Evolutionary conservation across 2,113 vertebrate species (phyloP).

Genomic region (Paedocypris sp.): DNA sequence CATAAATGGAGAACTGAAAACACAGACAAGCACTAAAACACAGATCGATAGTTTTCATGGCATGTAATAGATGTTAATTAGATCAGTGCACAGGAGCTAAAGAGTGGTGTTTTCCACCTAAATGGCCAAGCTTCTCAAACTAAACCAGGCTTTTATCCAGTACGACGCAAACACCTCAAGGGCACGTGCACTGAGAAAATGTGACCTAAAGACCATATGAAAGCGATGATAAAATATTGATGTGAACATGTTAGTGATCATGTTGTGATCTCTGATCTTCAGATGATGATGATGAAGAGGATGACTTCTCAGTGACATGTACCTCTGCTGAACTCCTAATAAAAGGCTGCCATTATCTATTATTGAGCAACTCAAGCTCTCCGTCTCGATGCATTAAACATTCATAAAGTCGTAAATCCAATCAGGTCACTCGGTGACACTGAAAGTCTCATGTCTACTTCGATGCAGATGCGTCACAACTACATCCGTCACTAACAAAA

Average conservation of each 20-base stretch:
- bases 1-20: neutral
- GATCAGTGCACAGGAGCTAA: conserved; percentile 4
- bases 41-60: conserved; percentile 12
- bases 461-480: too few relatives aligned
- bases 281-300: neutral
- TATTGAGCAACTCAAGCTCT: conserved; percentile 12
- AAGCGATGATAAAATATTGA: conserved; percentile 22
- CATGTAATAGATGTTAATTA: conserved; percentile 13
- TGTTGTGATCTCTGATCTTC: too few relatives aligned
- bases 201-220: conserved; percentile 9
- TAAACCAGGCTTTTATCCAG: neutral
- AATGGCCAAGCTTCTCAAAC: neutral
- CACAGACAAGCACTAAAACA: neutral
- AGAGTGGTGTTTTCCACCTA: conserved; percentile 2
- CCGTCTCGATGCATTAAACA: conserved; percentile 33
- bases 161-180: neutral
- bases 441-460: too few relatives aligned
- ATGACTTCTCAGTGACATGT: neutral
- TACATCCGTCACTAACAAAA: neutral
- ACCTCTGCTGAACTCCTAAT: neutral
- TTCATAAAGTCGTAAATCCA: conserved; percentile 25
- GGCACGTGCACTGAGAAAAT: conserved; percentile 2
- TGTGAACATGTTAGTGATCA: conserved; percentile 1
- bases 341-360: conserved; percentile 11
- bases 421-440: neutral